Conservation (phyloP, 2,888 invertebrate genomes). For the Drosophila melanosoma region DNA sequence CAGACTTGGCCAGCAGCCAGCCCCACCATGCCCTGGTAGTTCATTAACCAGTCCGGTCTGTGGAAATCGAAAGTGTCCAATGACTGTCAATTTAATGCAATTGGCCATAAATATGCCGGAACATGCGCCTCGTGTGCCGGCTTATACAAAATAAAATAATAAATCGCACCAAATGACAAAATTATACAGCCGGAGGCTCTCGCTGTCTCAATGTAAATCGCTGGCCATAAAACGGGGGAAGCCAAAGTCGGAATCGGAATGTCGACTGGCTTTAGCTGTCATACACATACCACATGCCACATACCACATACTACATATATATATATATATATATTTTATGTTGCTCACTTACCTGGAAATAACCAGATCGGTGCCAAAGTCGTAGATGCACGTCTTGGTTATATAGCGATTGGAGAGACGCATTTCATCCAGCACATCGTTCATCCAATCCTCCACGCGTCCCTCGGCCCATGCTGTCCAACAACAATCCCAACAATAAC, state of each 20-base stretch:
- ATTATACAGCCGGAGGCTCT: conserved; percentile 77
- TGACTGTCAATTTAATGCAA: conserved; percentile 82
- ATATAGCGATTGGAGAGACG: conserved; percentile 92
- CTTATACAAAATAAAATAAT: conserved; percentile 78
- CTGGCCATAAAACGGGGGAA: conserved; percentile 71
- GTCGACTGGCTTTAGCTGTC: conserved; percentile 25
- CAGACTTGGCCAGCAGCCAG: conserved; percentile 95
- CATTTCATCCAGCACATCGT: conserved; percentile 93
- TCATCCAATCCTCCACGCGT: conserved; percentile 97
- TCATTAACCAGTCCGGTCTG: conserved; percentile 94
- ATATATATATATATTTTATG: conserved; percentile 69
- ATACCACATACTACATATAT: no score
- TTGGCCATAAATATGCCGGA: conserved; percentile 77
- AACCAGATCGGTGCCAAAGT: conserved; percentile 91
- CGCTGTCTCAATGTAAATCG: conserved; percentile 73
- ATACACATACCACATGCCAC: conserved; percentile 18
- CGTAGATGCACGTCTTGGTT: conserved; percentile 94
- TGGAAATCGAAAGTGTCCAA: conserved; percentile 73
- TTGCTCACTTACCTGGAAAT: conserved; percentile 86
- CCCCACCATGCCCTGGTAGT: conserved; percentile 95
- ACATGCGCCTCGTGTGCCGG: conserved; percentile 58
- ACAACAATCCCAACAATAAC: conserved; percentile 14
- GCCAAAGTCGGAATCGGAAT: conserved; percentile 9
- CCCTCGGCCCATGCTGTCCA: conserved; percentile 89
- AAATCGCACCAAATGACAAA: conserved; percentile 83